Percentiles rank a stretch among this genome's conserved stretches.
These are phyloP conservation scores for Neoitamus cyanurus DNA, from an alignment of 2,888 invertebrate genomes.

Conservation along the genomic window DNA sequence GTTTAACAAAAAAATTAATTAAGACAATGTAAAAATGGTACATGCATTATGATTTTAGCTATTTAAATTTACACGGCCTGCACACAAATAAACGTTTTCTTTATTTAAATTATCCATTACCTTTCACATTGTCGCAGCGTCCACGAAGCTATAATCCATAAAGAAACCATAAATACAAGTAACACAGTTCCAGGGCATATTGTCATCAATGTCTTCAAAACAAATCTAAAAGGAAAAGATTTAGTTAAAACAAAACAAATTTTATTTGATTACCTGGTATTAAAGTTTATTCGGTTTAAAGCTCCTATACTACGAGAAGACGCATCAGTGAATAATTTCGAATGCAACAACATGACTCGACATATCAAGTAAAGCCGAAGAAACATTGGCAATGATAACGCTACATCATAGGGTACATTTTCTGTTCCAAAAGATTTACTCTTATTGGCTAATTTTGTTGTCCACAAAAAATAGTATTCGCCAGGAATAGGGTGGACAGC, in stretches of 20 bases:
- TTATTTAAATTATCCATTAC: slow-evolving; percentile 70
- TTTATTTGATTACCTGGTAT: slow-evolving; percentile 75
- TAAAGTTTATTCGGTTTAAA: slow-evolving; percentile 98
- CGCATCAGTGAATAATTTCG: slow-evolving; percentile 99
- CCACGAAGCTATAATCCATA: slow-evolving; percentile 99
- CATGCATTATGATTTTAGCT: slow-evolving; percentile 21
- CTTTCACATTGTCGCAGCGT: slow-evolving; percentile 98
- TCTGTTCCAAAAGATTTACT: slow-evolving; percentile 76
- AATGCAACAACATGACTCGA: slow-evolving; percentile 99
- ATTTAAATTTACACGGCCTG: slow-evolving; percentile 10
- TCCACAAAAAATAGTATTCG: slow-evolving; percentile 96
- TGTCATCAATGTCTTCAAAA: slow-evolving; percentile 99
- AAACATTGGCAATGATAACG: slow-evolving; percentile 99
- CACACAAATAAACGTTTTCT: not conserved
- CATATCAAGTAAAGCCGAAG: slow-evolving; percentile 98
- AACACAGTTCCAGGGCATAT: slow-evolving; percentile 98
- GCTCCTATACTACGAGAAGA: slow-evolving; percentile 98
- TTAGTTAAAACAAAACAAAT: not conserved
- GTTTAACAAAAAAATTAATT: not conserved
- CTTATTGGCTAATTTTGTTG: slow-evolving; percentile 93
- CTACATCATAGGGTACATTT: slow-evolving; percentile 93
- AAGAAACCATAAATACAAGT: slow-evolving; percentile 98
- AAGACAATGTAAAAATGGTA: slow-evolving; percentile 16
- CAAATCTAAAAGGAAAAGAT: slow-evolving; percentile 71
- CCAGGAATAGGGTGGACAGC: slow-evolving; percentile 98